Evolutionary conservation across 2,888 invertebrate genomes (phyloP).

Genomic region (Drosophila suboccidentalis): DNA sequence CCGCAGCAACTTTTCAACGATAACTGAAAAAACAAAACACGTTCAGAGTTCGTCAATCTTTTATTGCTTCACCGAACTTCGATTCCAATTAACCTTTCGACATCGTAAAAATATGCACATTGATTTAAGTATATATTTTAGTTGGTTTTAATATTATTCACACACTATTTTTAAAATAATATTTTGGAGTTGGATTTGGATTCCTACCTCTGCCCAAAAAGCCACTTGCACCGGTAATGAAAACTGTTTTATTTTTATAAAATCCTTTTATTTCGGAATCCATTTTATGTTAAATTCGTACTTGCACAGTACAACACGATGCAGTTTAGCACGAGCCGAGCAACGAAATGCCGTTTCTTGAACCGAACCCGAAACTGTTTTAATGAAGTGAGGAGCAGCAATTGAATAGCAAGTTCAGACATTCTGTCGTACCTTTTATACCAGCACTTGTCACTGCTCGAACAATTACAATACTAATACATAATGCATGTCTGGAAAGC

Average conservation of each 20-base stretch:
- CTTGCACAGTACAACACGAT: neutral
- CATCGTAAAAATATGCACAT: neutral
- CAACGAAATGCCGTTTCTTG: neutral
- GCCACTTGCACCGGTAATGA: conserved; percentile 88
- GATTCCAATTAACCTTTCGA: conserved; percentile 1
- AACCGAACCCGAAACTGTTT: neutral
- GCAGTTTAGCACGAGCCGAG: too few relatives aligned
- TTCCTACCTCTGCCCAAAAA: conserved; percentile 83
- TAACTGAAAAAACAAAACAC: conserved; percentile 37
- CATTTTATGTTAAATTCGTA: conserved; percentile 28
- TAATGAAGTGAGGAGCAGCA: neutral
- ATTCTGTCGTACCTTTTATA: conserved; percentile 19
- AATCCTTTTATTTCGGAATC: conserved; percentile 86
- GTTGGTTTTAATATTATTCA: neutral
- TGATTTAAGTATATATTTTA: neutral
- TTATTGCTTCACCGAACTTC: neutral
- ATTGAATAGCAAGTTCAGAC: neutral
- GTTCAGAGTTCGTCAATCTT: neutral
- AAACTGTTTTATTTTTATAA: conserved; percentile 87
- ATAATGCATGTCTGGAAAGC: neutral
- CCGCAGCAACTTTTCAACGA: conserved; percentile 61
- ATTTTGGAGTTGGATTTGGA: too few relatives aligned
- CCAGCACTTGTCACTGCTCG: neutral
- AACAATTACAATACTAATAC: conserved; percentile 2
- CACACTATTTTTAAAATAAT: neutral